Conservation (phyloP, 2,113 vertebrate species). For the Penelope pileata region DNA sequence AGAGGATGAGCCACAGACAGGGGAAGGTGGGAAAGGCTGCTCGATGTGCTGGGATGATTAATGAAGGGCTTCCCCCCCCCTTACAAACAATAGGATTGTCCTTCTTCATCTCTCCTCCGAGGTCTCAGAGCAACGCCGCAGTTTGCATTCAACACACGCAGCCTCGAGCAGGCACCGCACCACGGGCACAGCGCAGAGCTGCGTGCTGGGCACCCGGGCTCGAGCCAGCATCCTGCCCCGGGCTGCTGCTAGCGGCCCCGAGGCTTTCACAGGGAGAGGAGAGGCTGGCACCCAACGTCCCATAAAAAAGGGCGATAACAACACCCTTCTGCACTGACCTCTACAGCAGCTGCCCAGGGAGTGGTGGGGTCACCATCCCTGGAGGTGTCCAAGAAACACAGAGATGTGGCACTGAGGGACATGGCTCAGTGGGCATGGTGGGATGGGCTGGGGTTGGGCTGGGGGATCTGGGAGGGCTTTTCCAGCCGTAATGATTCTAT, state of each 20-base stretch:
- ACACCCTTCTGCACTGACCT: neutral
- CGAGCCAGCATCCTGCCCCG: neutral
- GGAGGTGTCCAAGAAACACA: neutral
- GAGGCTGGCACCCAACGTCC: neutral
- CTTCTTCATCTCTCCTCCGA: neutral
- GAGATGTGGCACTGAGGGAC: neutral
- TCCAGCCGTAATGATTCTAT: too few relatives aligned
- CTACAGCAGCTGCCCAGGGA: neutral
- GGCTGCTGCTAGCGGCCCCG: neutral
- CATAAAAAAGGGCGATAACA: neutral
- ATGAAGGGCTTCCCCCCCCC: neutral
- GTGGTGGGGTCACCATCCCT: too few relatives aligned
- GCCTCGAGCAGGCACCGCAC: neutral
- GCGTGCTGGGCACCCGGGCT: neutral
- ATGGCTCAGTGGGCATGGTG: neutral
- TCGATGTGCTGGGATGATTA: neutral
- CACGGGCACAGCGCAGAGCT: neutral
- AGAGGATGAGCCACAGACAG: constrained; percentile 19
- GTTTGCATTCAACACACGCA: neutral
- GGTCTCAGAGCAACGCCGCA: neutral
- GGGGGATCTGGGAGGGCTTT: too few relatives aligned
- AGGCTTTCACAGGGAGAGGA: neutral
- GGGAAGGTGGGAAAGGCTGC: neutral
- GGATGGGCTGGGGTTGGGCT: too few relatives aligned
- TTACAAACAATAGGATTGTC: neutral